Conservation (phyloP, 2,797 vertebrate species). For the Ptychobarbus kaznakovi region DNA sequence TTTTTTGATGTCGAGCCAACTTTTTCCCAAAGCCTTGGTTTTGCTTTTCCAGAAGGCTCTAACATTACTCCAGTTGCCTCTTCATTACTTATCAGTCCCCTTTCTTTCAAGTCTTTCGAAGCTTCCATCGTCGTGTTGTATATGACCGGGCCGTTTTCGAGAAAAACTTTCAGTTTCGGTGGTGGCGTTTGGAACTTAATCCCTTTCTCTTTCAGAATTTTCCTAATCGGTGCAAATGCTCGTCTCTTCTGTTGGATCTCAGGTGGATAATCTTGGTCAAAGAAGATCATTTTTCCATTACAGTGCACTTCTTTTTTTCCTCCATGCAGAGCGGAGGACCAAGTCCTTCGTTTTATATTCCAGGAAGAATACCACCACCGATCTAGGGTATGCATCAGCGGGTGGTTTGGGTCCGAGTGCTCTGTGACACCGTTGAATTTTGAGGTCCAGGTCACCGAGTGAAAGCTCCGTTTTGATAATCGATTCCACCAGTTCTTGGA, state of each 20-base stretch:
- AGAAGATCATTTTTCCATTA: neutral
- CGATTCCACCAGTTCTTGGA: neutral
- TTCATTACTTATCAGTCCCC: neutral
- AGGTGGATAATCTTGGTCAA: neutral
- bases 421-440: neutral
- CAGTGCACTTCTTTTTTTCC: constrained; percentile 1
- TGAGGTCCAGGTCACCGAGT: neutral
- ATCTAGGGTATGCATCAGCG: neutral
- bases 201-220: neutral
- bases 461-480: neutral
- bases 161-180: neutral
- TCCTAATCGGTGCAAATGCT: neutral
- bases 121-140: neutral
- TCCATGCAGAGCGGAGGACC: neutral
- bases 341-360: neutral
- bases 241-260: neutral
- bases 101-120: neutral
- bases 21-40: no score
- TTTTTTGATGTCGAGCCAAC: no score
- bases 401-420: neutral
- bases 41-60: no score
- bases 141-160: neutral
- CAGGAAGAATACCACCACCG: neutral
- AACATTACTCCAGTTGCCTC: neutral
- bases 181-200: neutral